A percentile compares a stretch with the other conserved stretches of the same genome.
Conservation (phyloP, 2,113 vertebrate species). For the Oplegnathus fasciatus region DNA sequence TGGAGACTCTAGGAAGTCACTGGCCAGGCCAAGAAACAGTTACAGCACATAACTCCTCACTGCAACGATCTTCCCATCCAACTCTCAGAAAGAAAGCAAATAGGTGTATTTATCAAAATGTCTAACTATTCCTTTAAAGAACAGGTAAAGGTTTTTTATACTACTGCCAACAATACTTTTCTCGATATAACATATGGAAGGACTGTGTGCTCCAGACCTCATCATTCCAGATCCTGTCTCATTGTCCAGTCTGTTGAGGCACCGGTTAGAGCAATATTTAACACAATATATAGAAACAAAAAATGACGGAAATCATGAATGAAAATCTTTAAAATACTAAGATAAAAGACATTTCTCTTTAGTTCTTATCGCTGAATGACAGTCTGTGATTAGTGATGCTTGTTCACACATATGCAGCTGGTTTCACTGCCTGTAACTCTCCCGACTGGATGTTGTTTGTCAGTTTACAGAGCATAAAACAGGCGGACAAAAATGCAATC, state of each 20-base stretch:
- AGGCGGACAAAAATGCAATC: constrained; percentile 15
- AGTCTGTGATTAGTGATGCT: not conserved
- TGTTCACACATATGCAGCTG: not conserved
- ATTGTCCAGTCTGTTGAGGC: not conserved
- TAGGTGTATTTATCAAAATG: too few species aligned
- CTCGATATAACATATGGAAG: too few species aligned
- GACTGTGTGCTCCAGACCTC: too few species aligned
- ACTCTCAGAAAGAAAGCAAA: too few species aligned
- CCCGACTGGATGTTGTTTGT: not conserved
- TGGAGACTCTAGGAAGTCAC: too few species aligned
- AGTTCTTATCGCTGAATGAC: not conserved
- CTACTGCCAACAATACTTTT: too few species aligned
- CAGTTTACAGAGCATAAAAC: not conserved
- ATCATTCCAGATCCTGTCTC: too few species aligned
- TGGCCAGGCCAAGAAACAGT: too few species aligned
- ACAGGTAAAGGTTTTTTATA: too few species aligned
- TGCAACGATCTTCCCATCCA: too few species aligned
- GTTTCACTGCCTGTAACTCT: not conserved
- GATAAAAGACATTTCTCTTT: not conserved
- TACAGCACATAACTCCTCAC: too few species aligned
- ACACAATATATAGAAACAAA: not conserved
- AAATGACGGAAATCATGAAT: not conserved
- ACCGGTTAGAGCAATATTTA: not conserved
- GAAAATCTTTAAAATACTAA: not conserved
- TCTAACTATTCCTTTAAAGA: too few species aligned